A percentile compares a stretch with the other conserved stretches of the same genome.
These are phyloP conservation scores for Bufo gargarizans DNA, from an alignment of 2,113 vertebrate species.

Conservation along the genomic window DNA sequence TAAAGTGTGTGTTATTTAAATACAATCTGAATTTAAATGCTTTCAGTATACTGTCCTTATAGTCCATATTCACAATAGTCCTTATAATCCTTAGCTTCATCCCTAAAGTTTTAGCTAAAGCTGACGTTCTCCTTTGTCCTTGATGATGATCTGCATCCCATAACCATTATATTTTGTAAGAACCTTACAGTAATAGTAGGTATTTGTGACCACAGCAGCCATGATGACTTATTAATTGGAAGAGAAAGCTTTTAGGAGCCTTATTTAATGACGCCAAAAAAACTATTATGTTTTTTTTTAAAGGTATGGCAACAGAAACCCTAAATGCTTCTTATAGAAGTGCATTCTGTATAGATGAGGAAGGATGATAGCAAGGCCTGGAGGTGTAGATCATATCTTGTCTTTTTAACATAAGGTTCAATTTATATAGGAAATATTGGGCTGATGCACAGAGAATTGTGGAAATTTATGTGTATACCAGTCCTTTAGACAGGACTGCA, in stretches of 20 bases:
- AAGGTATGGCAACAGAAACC: conserved; percentile 1
- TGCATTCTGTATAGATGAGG: background rate
- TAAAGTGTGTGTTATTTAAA: too few relatives aligned
- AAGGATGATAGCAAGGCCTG: background rate
- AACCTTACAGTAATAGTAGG: conserved; percentile 16
- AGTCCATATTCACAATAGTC: background rate
- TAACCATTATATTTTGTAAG: conserved; percentile 22
- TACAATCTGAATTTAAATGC: background rate
- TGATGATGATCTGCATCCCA: background rate
- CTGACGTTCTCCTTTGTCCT: background rate
- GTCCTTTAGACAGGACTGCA: too few relatives aligned
- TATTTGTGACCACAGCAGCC: conserved; percentile 1
- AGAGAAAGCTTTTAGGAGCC: conserved; percentile 13
- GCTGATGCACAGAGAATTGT: too few relatives aligned
- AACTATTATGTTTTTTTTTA: background rate
- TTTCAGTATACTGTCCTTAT: background rate
- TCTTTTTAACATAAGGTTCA: too few relatives aligned
- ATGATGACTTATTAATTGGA: background rate
- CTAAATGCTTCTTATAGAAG: background rate
- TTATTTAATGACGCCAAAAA: background rate
- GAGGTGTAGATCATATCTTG: too few relatives aligned
- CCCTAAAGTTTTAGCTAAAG: background rate
- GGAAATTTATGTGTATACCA: too few relatives aligned
- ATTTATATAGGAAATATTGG: too few relatives aligned
- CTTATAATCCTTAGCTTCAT: background rate